A percentile compares a stretch with the other conserved stretches of the same genome.
Evolutionary conservation across 2,888 invertebrate species (phyloP).

Genomic region (Dasypolia templi): DNA sequence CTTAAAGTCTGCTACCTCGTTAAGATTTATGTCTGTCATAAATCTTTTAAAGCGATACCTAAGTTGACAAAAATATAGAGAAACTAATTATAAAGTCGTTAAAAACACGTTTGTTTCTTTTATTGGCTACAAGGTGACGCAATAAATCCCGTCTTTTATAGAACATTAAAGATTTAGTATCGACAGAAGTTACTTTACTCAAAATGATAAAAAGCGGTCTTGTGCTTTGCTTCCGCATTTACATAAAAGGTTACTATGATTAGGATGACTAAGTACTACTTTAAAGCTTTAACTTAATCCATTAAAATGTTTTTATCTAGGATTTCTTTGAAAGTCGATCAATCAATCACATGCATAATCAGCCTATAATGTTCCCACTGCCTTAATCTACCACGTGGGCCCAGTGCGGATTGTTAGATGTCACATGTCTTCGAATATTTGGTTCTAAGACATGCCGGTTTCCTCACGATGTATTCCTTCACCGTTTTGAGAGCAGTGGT

Average conservation of each 20-base stretch:
- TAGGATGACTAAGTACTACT: background rate
- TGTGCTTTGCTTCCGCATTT: constrained; percentile 16
- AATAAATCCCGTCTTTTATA: constrained; percentile 35
- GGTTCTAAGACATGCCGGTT: too few species aligned
- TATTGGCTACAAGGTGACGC: constrained; percentile 22
- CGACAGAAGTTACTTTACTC: background rate
- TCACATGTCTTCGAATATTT: too few species aligned
- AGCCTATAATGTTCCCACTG: too few species aligned
- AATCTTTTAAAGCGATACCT: constrained; percentile 30
- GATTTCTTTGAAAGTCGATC: background rate
- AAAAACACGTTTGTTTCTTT: constrained; percentile 39
- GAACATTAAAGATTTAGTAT: constrained; percentile 31
- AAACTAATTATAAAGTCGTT: constrained; percentile 50
- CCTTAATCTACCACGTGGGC: too few species aligned
- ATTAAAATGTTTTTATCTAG: background rate
- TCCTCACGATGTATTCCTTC: too few species aligned
- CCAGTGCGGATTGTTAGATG: too few species aligned
- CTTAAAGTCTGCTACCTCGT: constrained; percentile 24
- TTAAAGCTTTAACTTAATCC: background rate
- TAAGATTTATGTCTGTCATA: constrained; percentile 31
- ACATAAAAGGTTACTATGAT: constrained; percentile 1
- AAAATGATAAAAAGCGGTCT: background rate
- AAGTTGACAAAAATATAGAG: constrained; percentile 33
- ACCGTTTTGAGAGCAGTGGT: too few species aligned
- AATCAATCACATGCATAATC: background rate